Base-by-base conservation (phyloP, 2,888 invertebrate species). In the Tiliacea citrago region DNA sequence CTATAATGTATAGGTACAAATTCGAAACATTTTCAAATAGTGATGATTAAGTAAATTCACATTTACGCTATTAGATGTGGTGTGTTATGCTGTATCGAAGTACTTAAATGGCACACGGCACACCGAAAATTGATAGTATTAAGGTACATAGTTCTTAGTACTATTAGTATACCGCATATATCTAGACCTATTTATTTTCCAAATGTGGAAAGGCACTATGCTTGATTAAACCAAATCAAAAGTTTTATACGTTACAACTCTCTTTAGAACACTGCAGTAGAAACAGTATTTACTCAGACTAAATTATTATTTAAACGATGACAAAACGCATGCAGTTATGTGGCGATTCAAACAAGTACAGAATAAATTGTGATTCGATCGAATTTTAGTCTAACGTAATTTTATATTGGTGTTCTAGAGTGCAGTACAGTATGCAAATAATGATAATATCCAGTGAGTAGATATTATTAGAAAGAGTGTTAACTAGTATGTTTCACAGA, bases 181-280 rank as follows among this genome's bases (percentile, higher is more conserved):
- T 87, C 89, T 92, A 93, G 75, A 82, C 78, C 90, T 92, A 92
- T 87, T 88, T 91, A 93, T 83, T 91, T 91, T 90, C 80, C 91
- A 92, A 93, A 91, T 83, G 87, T 93, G 92, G 92, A 95, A 96
- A 96, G 96, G 96, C 96, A 96, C 96, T 95, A 95, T 94, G 89
- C 94, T 94, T 95, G 93, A 93, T 88, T 91, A 92, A 92, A 88
- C 84, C 88, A 91, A 92, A 83, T 85, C 77, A 83, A 81, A 77
- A 72, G 62, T 53, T 77, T 75, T 80, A 85, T 77, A 85, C 84
- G 82, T 84, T 81, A 86, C 78, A 78, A 81, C 77, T 76, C 68
- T 75, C 65, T 74, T 77, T 68, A 73, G 75, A 83, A 70, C 71
- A 60, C 58, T 71, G 61, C 66, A 76, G 51, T 84, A 69, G 75